Evolutionary conservation across 1,140 invertebrate genomes (phyloP), one percentile per base, ranked within the genome.

Genomic region (Pseudomyrmex sp.): DNA sequence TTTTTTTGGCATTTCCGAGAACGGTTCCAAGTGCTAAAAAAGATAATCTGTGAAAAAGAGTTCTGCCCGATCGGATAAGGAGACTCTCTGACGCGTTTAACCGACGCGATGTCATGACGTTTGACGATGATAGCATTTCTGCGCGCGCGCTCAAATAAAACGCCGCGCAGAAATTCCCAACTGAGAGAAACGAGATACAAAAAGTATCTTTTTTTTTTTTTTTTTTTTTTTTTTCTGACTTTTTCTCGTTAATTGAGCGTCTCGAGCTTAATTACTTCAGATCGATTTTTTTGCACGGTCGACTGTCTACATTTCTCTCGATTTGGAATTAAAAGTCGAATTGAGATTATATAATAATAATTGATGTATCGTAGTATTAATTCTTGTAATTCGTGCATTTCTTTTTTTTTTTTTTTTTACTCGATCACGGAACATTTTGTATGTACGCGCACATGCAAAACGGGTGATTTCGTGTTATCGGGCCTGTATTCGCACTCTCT

Each of bases 381-480:
- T 35, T 35, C 35, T 35, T 35, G 0, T 35, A 35, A 35, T 35
- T 35, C 35, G 35, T 35, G 35, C 35, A 7, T 7, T 35, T 35
- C 5, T 35, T 35, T 35, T 35, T 35, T 35, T 35, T 7, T 35
- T 35, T 35, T 35, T 18, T 18, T 18, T 18, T n/a, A 35, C 44
- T 8, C 44, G 59, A 59, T 70, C 48, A 50, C 26, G 54, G 12
- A n/a, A 48, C 54, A 72, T 48, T 18, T 46, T 58, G 3, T 80
- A 79, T 59, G 35, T 35, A 61, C 20, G 48, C 26, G 35, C 44
- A 72, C 54, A 15, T 15, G 74, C 48, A 26, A 26, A 26, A 46
- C 13, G 15, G 13, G 18, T 59, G 70, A 50, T 58, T 35, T 35
- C 35, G 77, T 75, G 69, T 75, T 86, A 87, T 86, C 85, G 58